Evolutionary conservation across 2,113 vertebrate genomes (phyloP).

Genomic region (Empidonax alnorum): DNA sequence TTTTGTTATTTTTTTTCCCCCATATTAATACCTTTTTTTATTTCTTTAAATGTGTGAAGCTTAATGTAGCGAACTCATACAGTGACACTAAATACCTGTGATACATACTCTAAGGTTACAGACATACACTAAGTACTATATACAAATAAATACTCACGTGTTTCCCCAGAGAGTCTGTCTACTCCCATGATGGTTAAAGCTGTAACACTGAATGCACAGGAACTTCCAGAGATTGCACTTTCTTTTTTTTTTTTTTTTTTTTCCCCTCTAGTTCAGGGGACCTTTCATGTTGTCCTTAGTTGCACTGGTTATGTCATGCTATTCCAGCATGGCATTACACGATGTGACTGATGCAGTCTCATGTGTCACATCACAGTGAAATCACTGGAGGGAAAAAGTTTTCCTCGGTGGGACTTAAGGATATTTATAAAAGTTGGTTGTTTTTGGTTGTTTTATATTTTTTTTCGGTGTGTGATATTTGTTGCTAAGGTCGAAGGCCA

Average conservation of each 20-base stretch:
- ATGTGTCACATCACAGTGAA: slow-evolving; percentile 59
- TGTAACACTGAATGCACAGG: neutral
- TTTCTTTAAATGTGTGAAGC: neutral
- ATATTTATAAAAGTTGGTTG: neutral
- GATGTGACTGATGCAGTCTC: slow-evolving; percentile 72
- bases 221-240: slow-evolving; percentile 11
- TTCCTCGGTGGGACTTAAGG: neutral
- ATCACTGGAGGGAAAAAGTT: slow-evolving; percentile 43
- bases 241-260: fast-evolving
- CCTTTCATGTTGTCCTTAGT: slow-evolving; percentile 59
- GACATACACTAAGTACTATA: neutral
- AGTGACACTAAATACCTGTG: neutral
- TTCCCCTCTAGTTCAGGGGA: neutral
- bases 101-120: neutral
- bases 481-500: neutral
- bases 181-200: neutral
- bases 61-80: neutral
- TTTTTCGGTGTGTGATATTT: neutral
- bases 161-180: neutral
- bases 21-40: neutral
- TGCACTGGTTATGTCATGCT: slow-evolving; percentile 72
- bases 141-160: neutral
- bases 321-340: slow-evolving; percentile 40
- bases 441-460: neutral
- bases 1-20: neutral